Conservation (phyloP, 2,888 invertebrate species). For the Noctua janthina region DNA sequence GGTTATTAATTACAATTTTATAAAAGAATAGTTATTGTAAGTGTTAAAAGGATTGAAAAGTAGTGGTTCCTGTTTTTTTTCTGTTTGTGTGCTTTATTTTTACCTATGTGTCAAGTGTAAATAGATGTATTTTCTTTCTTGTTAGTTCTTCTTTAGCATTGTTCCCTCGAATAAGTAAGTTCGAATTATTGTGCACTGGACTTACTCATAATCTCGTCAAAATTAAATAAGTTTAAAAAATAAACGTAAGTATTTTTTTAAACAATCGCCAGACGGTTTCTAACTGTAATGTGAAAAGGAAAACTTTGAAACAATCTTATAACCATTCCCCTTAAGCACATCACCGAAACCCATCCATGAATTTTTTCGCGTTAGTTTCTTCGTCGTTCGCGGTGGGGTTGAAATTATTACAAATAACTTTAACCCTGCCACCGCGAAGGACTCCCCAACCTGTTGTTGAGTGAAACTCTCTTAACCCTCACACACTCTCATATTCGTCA, state of each 20-base stretch:
- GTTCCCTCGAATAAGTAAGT: not conserved
- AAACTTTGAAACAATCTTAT: not conserved
- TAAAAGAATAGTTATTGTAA: not conserved
- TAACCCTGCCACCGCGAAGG: conserved; percentile 47
- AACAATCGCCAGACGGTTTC: not conserved
- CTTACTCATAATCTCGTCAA: not conserved
- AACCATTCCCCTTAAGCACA: conserved; percentile 1
- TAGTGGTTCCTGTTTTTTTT: not conserved
- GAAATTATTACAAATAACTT: conserved; percentile 55
- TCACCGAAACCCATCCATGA: not conserved
- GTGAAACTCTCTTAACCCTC: conserved; percentile 63
- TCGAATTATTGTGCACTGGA: not conserved
- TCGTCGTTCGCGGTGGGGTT: conserved; percentile 19
- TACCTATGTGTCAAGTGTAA: not conserved
- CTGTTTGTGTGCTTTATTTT: not conserved
- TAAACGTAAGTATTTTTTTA: too few species aligned
- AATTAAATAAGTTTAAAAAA: too few species aligned
- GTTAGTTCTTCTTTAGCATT: not conserved
- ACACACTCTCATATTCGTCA: conserved; percentile 79
- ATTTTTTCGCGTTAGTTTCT: conserved; percentile 32
- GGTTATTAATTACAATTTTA: not conserved
- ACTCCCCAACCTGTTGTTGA: conserved; percentile 62
- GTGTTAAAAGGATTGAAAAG: not conserved
- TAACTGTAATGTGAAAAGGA: too few species aligned
- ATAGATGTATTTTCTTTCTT: too few species aligned